These are phyloP conservation scores for Heliconius cydno DNA, from an alignment of 2,888 invertebrate genomes.

Conservation along the genomic window DNA sequence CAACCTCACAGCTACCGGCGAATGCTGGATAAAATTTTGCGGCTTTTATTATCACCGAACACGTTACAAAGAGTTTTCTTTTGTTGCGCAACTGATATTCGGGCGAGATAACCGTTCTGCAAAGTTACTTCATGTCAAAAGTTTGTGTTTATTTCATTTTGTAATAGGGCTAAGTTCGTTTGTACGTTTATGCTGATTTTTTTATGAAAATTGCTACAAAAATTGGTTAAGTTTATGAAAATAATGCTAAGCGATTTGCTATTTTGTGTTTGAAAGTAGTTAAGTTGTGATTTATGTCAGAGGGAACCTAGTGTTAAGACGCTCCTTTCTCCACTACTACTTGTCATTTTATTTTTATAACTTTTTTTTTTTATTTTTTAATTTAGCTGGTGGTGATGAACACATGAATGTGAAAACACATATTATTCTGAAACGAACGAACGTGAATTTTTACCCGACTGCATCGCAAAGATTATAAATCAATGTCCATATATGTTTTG, in stretches of 20 bases:
- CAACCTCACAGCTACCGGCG: constrained; percentile 15
- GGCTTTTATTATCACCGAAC: constrained; percentile 41
- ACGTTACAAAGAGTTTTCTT: constrained; percentile 42
- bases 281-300: neutral
- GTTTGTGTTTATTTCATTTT: constrained; percentile 29
- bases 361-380: no score
- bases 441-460: no score
- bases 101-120: constrained; percentile 17
- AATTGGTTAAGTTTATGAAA: neutral
- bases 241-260: neutral
- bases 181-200: constrained; percentile 13
- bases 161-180: constrained; percentile 17
- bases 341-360: no score
- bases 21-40: constrained; percentile 33
- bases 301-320: no score
- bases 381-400: no score
- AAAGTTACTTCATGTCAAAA: constrained; percentile 28
- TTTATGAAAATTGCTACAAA: neutral
- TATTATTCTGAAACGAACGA: no score
- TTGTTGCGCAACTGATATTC: constrained; percentile 34
- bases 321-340: no score
- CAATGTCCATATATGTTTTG: no score
- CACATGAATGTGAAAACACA: no score
- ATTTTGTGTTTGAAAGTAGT: neutral
- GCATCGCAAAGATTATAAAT: no score